Evolutionary conservation across 2,888 invertebrate genomes (phyloP), one percentile per base, ranked within the genome.

Genomic region (Andrena flavipes): DNA sequence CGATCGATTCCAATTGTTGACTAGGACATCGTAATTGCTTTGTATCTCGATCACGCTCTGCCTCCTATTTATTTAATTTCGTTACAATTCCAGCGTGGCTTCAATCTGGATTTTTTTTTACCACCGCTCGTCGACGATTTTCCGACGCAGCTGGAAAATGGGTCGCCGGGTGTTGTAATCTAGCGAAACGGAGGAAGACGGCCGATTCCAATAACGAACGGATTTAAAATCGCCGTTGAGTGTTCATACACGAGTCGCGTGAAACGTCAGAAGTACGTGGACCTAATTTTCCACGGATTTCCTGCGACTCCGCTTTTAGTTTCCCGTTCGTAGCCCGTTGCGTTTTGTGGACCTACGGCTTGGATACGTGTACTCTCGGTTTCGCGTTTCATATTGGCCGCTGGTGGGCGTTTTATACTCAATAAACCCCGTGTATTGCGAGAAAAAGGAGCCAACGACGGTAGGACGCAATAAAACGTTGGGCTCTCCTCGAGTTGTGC

Each of bases 51-150:
- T 42, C 30, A 8, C 63, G 6, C 7, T 10, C 8, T 7, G 29
- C 7, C 8, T 16, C 10, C 26, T 54, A 60, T 62, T 63, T 51
- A 82, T 69, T 68, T 49, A 62, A 80, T 80, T 80, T 51, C 35
- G 68, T 54, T 29, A 63, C 72, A 2, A 60, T 1, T 42, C 23
- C 42, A 13, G 63, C 30, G 42, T n/a, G 4, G 23, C 8, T 72
- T 13, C 67, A 16, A 5, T n/a, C 29, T 51, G 8, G 23, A 16
- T 42, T 16, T 42, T 49, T 68, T 56, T 62, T 35, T 54, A n/a
- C 42, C 51, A 16, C 16, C 23, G 67, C 26, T 8, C 33, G 35
- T 16, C 29, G 13, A 42, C 5, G n/a, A 33, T 65, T 79, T 59
- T 56, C 16, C 23, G 20, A 3, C n/a, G 33, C 20, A n/a, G 35